Conservation (phyloP, 2,888 invertebrate genomes). For the Dicycla oo region DNA sequence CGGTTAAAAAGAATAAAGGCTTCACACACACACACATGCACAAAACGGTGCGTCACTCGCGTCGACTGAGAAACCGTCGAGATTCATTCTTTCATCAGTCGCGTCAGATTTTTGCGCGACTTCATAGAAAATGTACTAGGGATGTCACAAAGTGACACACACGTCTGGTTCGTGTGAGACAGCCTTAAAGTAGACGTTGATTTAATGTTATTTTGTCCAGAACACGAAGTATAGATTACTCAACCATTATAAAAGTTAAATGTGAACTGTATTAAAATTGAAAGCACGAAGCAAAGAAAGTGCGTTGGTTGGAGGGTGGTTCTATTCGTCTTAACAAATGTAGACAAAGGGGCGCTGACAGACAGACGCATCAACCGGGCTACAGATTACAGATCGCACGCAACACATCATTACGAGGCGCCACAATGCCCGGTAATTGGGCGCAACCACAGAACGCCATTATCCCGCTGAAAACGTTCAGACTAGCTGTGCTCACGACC, state of each 20-base stretch:
- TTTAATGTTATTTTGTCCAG: background rate
- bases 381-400: constrained; percentile 45
- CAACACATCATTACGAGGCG: constrained; percentile 51
- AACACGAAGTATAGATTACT: background rate
- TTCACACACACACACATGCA: background rate
- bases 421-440: constrained; percentile 60
- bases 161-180: background rate
- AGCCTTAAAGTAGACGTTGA: background rate
- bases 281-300: background rate
- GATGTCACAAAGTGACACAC: background rate
- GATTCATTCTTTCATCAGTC: background rate
- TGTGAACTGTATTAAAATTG: background rate
- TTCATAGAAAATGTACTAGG: background rate
- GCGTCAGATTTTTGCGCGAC: background rate
- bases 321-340: constrained; percentile 4
- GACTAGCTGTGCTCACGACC: constrained; percentile 20
- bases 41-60: background rate
- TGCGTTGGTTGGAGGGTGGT: background rate
- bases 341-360: constrained; percentile 22
- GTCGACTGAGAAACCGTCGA: background rate
- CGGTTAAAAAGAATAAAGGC: background rate
- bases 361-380: constrained; percentile 48
- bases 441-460: constrained; percentile 42
- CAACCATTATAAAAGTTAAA: background rate
- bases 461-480: constrained; percentile 40